Percentiles rank a stretch among this genome's conserved stretches.
Conservation (phyloP, 2,888 invertebrate genomes). For the Hypsopygia costalis region DNA sequence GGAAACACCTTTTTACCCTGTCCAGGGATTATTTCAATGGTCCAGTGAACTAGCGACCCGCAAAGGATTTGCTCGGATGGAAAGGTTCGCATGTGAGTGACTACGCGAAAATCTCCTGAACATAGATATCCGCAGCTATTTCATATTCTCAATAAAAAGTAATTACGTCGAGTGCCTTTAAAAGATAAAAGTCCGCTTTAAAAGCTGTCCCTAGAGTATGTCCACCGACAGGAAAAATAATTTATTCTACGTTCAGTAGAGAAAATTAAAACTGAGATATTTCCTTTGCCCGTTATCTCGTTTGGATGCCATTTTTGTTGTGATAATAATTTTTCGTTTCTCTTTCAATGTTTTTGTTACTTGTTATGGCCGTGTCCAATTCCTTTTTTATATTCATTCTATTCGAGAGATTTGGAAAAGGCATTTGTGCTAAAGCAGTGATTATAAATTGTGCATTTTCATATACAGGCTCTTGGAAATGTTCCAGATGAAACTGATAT, state of each 20-base stretch:
- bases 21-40: too few relatives aligned
- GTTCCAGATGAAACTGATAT: conserved; percentile 28
- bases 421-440: conserved; percentile 12
- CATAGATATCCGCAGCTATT: conserved; percentile 8
- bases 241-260: conserved; percentile 36
- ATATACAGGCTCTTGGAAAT: conserved; percentile 29
- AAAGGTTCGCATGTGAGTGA: too few relatives aligned
- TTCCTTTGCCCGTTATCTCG: conserved; percentile 22
- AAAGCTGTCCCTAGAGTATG: conserved; percentile 29
- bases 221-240: conserved; percentile 35
- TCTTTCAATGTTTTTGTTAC: conserved; percentile 9
- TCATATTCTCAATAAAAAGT: conserved; percentile 24
- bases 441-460: conserved; percentile 33
- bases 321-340: conserved; percentile 15
- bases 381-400: background rate
- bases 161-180: conserved; percentile 27
- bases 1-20: too few relatives aligned
- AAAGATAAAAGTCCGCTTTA: conserved; percentile 43
- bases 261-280: conserved; percentile 45
- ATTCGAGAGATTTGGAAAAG: background rate
- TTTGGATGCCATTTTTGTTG: conserved; percentile 20
- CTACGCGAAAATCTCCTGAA: too few relatives aligned
- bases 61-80: too few relatives aligned
- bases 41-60: too few relatives aligned
- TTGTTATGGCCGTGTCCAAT: conserved; percentile 10